A percentile compares a stretch with the other conserved stretches of the same genome.
These are phyloP conservation scores for Carduelis carduelis DNA, from an alignment of 2,797 vertebrate species.

Conservation along the genomic window DNA sequence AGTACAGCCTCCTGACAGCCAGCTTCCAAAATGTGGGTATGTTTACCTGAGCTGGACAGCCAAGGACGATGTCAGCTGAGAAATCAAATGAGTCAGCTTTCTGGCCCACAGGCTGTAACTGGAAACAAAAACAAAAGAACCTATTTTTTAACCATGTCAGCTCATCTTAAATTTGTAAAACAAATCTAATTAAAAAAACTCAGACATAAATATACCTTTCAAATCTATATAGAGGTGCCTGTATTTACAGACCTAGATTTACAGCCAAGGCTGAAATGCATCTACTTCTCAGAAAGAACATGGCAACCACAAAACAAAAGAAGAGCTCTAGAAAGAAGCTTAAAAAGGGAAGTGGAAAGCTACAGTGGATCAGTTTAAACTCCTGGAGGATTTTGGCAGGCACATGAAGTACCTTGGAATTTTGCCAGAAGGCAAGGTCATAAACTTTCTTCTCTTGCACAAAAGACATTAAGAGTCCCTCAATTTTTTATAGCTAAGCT, in stretches of 20 bases:
- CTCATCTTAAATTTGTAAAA: background rate
- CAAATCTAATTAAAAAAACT: background rate
- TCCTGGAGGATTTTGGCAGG: slow-evolving; percentile 34
- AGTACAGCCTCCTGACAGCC: background rate
- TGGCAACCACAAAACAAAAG: slow-evolving; percentile 6
- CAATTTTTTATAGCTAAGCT: background rate
- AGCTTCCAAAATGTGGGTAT: background rate
- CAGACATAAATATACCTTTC: background rate
- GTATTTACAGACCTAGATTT: background rate
- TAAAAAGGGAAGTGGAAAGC: slow-evolving; percentile 19
- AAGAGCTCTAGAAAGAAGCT: slow-evolving; percentile 2
- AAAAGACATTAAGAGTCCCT: background rate
- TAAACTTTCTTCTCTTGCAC: slow-evolving; percentile 9
- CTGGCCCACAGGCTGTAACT: slow-evolving; percentile 86
- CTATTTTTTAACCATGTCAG: background rate
- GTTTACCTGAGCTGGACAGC: slow-evolving; percentile 86
- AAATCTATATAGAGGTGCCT: background rate
- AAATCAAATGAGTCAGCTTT: slow-evolving; percentile 84
- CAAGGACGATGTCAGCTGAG: slow-evolving; percentile 59
- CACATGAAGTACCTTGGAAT: slow-evolving; percentile 25
- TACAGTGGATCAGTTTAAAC: slow-evolving; percentile 18
- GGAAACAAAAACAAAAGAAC: background rate
- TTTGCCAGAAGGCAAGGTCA: background rate
- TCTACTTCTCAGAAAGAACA: background rate
- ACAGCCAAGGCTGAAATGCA: background rate